Evolutionary conservation across 2,888 invertebrate species (phyloP).

Genomic region (Pyrrhia umbra): DNA sequence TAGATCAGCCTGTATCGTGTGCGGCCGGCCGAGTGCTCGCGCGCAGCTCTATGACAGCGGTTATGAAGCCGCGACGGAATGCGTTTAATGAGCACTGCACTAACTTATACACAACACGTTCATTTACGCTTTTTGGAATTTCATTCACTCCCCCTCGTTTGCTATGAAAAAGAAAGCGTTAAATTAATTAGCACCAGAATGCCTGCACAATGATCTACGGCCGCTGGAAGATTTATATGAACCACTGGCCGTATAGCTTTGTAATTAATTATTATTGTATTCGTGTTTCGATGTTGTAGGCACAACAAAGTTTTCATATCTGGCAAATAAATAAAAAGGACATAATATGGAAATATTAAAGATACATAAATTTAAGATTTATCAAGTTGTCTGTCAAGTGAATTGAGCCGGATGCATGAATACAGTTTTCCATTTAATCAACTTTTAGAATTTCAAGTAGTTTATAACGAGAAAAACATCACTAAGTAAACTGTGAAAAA

Average conservation of each 20-base stretch:
- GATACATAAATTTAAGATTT: conserved; percentile 21
- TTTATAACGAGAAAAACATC: not conserved
- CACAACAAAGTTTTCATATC: conserved; percentile 28
- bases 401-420: conserved; percentile 18
- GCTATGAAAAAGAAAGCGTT: conserved; percentile 81
- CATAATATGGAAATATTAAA: conserved; percentile 30
- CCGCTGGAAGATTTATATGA: conserved; percentile 73
- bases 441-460: not conserved
- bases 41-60: conserved; percentile 64
- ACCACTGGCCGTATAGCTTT: conserved; percentile 52
- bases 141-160: conserved; percentile 82
- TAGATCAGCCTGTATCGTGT: conserved; percentile 61
- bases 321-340: conserved; percentile 24
- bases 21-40: conserved; percentile 47
- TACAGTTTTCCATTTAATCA: conserved; percentile 23
- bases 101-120: conserved; percentile 85
- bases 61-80: conserved; percentile 77
- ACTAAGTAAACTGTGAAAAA: not conserved
- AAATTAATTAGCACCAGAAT: conserved; percentile 86
- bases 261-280: conserved; percentile 59
- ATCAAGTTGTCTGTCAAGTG: conserved; percentile 22
- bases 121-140: conserved; percentile 86
- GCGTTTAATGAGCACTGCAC: conserved; percentile 82
- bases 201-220: conserved; percentile 79
- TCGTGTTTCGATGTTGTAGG: conserved; percentile 39